phyloP scores from a whole-genome alignment of 1,140 invertebrate species.

The Megathymus violae region DNA sequence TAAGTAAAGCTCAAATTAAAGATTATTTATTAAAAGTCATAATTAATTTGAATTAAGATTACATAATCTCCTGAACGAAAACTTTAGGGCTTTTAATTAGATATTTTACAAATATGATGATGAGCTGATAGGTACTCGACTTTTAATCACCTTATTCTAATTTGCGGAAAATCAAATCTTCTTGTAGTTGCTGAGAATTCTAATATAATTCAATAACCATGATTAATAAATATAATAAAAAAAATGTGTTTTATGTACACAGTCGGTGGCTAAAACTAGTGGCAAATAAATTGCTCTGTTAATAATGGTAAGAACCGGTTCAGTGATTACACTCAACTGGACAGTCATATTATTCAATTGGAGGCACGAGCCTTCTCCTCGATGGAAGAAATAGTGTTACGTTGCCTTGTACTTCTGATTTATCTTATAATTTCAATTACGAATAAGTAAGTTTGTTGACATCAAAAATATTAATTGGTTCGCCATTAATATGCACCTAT shows the following conservation, averaged over 20 bases:
- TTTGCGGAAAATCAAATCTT: no score
- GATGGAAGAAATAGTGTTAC: conserved; percentile 37
- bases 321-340: conserved; percentile 56
- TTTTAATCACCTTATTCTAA: no score
- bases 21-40: no score
- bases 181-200: no score
- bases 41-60: no score
- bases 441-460: conserved; percentile 16
- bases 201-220: background rate
- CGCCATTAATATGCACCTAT: background rate
- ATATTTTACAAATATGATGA: no score
- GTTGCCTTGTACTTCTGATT: conserved; percentile 7
- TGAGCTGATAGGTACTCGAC: no score
- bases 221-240: background rate
- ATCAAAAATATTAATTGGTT: conserved; percentile 7
- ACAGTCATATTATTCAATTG: conserved; percentile 62
- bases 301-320: conserved; percentile 62
- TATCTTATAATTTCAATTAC: conserved; percentile 26
- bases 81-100: no score
- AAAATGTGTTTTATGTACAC: conserved; percentile 39
- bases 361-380: conserved; percentile 41
- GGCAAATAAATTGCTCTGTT: conserved; percentile 58
- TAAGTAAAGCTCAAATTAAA: no score
- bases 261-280: conserved; percentile 20
- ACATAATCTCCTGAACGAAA: no score